Evolutionary conservation across 92 coral and sea anemone species (phyloP).

Genomic region (Muricea muricata): DNA sequence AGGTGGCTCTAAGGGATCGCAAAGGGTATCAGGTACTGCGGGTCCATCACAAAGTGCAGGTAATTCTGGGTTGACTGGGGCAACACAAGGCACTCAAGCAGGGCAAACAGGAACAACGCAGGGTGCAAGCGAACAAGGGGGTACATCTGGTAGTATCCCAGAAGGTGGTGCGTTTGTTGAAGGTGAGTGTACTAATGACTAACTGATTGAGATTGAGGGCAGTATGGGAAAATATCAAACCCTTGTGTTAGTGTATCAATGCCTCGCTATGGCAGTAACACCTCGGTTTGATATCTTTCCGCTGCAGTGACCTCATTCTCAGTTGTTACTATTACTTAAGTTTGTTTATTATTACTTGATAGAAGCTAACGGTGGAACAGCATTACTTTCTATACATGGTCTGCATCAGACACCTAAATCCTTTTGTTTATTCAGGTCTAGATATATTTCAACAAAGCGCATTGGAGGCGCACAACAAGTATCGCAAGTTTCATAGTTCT

Average conservation of each 20-base stretch:
- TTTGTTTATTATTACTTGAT: too few species aligned
- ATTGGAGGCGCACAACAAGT: conserved; percentile 76
- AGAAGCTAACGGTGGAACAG: too few species aligned
- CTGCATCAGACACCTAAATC: too few species aligned
- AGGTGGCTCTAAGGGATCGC: neutral
- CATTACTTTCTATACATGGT: too few species aligned
- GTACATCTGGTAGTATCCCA: neutral
- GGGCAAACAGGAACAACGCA: neutral
- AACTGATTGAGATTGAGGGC: too few species aligned
- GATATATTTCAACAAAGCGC: conserved; percentile 73
- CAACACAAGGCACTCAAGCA: neutral
- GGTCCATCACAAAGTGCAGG: neutral
- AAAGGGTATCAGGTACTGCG: neutral
- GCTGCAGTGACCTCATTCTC: too few species aligned
- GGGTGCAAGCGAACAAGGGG: neutral
- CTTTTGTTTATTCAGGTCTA: neutral
- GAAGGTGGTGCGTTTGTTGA: conserved; percentile 2
- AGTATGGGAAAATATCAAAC: too few species aligned
- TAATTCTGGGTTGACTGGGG: neutral
- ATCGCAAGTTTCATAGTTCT: conserved; percentile 77
- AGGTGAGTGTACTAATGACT: neutral
- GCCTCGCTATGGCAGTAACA: too few species aligned
- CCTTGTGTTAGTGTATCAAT: too few species aligned
- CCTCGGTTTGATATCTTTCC: too few species aligned
- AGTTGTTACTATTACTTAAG: too few species aligned